A percentile compares a stretch with the other conserved stretches of the same genome.
These are phyloP conservation scores for Cancer borealis DNA, from an alignment of 2,888 invertebrate genomes.

Conservation along the genomic window DNA sequence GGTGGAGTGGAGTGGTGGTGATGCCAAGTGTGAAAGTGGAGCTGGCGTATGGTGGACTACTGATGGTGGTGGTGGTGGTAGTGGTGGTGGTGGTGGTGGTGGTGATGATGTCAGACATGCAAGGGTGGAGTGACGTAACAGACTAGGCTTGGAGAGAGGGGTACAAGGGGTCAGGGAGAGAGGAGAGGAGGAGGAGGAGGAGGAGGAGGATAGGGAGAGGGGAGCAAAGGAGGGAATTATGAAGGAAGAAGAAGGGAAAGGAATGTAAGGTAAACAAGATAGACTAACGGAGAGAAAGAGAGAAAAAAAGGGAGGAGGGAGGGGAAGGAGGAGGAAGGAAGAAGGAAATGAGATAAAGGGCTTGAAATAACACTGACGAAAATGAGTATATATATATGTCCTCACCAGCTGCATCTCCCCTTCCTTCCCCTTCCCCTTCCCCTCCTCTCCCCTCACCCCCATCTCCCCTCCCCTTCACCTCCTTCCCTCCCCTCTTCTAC, in stretches of 20 bases:
- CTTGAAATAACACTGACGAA: neutral
- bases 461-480: neutral
- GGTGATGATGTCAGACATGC: neutral
- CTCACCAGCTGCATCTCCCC: neutral
- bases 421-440: neutral
- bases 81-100: neutral
- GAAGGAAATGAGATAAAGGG: neutral
- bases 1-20: neutral
- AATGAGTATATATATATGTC: neutral
- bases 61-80: no score
- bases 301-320: neutral
- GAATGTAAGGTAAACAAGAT: no score
- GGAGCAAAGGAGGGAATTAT: neutral
- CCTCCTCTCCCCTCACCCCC: neutral
- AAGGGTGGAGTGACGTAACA: slow-evolving; percentile 4
- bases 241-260: neutral
- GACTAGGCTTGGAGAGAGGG: neutral
- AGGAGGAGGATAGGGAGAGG: slow-evolving; percentile 3
- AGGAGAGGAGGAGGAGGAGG: slow-evolving; percentile 40
- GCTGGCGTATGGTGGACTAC: slow-evolving; percentile 17
- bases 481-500: neutral
- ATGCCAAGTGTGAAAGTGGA: slow-evolving; percentile 22
- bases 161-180: neutral
- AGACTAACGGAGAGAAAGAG: neutral
- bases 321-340: neutral